phyloP scores from a whole-genome alignment of 2,797 vertebrate genomes.

The Neostethus bicornis region DNA sequence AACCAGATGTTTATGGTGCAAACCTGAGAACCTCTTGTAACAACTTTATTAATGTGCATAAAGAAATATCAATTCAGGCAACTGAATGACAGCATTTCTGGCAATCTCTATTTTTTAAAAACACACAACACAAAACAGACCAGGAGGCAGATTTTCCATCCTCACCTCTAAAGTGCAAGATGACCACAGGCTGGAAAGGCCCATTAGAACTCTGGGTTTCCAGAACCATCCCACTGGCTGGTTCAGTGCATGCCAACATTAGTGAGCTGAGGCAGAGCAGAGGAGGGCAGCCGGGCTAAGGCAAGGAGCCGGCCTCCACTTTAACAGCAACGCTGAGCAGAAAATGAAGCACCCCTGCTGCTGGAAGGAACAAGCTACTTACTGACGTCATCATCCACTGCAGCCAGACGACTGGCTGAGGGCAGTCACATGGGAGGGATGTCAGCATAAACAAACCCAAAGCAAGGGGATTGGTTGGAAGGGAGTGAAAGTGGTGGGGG shows the following conservation, averaged over 20 bases:
- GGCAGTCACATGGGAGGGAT: slow-evolving; percentile 84
- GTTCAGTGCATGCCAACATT: slow-evolving; percentile 96
- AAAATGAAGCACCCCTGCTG: slow-evolving; percentile 96
- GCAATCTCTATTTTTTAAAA: slow-evolving; percentile 32
- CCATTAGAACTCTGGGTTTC: slow-evolving; percentile 91
- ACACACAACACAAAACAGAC: slow-evolving; percentile 48
- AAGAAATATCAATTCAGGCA: slow-evolving; percentile 15
- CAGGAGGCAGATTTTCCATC: slow-evolving; percentile 44
- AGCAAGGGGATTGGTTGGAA: slow-evolving; percentile 80
- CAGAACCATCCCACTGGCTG: slow-evolving; percentile 92
- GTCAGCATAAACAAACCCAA: slow-evolving; percentile 85
- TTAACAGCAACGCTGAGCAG: slow-evolving; percentile 92
- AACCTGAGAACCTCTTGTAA: slow-evolving; percentile 13
- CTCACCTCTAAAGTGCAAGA: slow-evolving; percentile 98
- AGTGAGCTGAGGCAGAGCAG: slow-evolving; percentile 76
- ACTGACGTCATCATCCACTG: slow-evolving; percentile 90
- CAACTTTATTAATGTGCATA: slow-evolving; percentile 33
- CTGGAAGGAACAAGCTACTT: slow-evolving; percentile 94
- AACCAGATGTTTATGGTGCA: not conserved
- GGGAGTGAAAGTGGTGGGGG: slow-evolving; percentile 60
- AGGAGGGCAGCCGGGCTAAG: slow-evolving; percentile 79
- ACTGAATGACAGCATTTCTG: slow-evolving; percentile 41
- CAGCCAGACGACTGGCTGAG: slow-evolving; percentile 81
- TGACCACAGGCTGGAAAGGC: slow-evolving; percentile 94
- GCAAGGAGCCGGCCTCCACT: slow-evolving; percentile 95